Conservation (phyloP, 1,140 invertebrate species). For the Rhynchophorus ferrugineus region DNA sequence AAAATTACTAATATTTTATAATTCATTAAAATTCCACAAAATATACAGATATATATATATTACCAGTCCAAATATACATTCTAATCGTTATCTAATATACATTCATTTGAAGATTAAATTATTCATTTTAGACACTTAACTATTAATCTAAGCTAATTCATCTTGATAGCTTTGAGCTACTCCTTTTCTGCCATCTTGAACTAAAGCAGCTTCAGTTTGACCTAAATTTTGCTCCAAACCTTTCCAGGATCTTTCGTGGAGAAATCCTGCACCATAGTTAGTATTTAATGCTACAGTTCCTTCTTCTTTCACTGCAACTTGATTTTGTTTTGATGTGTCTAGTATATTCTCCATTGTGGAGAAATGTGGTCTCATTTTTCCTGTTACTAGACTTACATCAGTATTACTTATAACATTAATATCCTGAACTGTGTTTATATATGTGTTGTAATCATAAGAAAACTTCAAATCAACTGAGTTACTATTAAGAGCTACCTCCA, state of each 20-base stretch:
- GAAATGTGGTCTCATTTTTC: conserved; percentile 47
- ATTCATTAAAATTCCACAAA: too few species aligned
- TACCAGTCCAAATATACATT: too few species aligned
- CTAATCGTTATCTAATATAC: too few species aligned
- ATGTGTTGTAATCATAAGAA: conserved; percentile 46
- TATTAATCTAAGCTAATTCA: too few species aligned
- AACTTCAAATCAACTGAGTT: conserved; percentile 29
- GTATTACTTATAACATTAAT: conserved; percentile 31
- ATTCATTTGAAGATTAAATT: too few species aligned
- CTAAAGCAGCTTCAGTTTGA: conserved; percentile 51
- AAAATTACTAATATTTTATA: too few species aligned
- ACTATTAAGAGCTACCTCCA: conserved; percentile 79
- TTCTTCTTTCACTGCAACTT: conserved; percentile 36
- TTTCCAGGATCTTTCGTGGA: conserved; percentile 60
- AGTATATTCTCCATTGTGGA: conserved; percentile 33
- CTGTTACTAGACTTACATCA: conserved; percentile 65
- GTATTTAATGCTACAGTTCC: conserved; percentile 43
- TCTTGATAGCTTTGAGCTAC: conserved; percentile 48
- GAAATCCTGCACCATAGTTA: conserved; percentile 48
- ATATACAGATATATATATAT: too few species aligned
- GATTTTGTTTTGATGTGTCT: conserved; percentile 24
- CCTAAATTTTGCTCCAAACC: conserved; percentile 67
- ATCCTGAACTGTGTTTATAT: conserved; percentile 33
- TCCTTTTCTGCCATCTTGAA: conserved; percentile 56
- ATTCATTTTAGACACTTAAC: too few species aligned